A percentile compares a stretch with the other conserved stretches of the same genome.
Conservation (phyloP, 1,140 invertebrate species). For the Procambarus virginalis region DNA sequence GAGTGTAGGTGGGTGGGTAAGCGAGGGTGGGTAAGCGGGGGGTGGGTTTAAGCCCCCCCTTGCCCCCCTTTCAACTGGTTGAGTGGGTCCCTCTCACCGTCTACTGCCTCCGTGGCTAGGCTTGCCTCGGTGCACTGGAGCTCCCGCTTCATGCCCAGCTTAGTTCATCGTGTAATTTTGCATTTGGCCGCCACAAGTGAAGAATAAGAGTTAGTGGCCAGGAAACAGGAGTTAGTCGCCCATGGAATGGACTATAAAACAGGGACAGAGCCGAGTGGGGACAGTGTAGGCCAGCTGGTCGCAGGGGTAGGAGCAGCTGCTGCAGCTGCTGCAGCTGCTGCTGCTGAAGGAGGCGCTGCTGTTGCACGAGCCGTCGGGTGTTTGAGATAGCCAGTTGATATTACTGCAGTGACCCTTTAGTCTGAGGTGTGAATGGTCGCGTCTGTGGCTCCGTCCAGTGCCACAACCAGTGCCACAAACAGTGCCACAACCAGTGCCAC, state of each 20-base stretch:
- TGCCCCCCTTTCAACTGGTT: background rate
- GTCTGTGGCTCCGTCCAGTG: no score
- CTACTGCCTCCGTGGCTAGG: constrained; percentile 48
- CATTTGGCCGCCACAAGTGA: constrained; percentile 71
- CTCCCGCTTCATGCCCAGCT: constrained; percentile 72
- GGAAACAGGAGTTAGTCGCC: constrained; percentile 70
- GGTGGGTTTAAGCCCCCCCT: constrained; percentile 15
- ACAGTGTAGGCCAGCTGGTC: constrained; percentile 53
- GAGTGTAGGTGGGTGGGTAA: background rate
- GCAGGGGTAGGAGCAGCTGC: constrained; percentile 54
- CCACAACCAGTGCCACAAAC: background rate
- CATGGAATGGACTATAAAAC: constrained; percentile 70
- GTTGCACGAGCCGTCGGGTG: no score
- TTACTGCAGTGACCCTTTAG: no score
- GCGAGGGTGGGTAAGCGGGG: background rate
- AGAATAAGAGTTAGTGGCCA: constrained; percentile 71
- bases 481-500: background rate
- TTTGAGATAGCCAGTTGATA: no score
- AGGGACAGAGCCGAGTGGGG: constrained; percentile 62
- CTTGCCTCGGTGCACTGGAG: constrained; percentile 60
- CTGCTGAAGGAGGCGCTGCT: no score
- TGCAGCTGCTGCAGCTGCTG: background rate
- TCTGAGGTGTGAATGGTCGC: no score
- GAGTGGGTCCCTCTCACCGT: constrained; percentile 2
- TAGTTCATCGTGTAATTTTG: constrained; percentile 73